Conservation (phyloP, 1,140 invertebrate species). For the Stegodyphus mimosarum region DNA sequence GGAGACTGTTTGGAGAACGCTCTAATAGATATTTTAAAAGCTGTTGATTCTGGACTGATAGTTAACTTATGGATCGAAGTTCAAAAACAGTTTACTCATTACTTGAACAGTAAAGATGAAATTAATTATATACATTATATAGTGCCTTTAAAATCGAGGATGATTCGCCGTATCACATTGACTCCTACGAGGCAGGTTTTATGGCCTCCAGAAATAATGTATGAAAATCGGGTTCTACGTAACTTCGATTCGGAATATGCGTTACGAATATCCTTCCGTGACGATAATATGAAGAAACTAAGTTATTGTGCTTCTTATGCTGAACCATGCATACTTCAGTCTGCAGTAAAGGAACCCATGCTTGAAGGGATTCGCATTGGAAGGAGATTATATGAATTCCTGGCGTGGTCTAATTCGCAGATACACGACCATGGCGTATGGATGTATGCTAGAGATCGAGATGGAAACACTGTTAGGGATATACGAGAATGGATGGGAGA, state of each 20-base stretch:
- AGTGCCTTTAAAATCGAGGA: slow-evolving; percentile 29
- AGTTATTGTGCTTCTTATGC: background rate
- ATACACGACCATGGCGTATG: slow-evolving; percentile 43
- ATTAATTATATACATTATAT: slow-evolving; percentile 60
- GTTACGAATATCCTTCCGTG: slow-evolving; percentile 47
- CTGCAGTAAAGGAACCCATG: background rate
- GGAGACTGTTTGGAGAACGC: background rate
- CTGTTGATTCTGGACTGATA: background rate
- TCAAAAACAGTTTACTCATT: background rate
- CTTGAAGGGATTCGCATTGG: background rate
- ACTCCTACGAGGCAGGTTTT: slow-evolving; percentile 49
- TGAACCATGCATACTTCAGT: background rate
- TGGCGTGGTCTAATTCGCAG: slow-evolving; percentile 50
- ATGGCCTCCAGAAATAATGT: slow-evolving; percentile 33
- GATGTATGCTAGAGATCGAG: slow-evolving; percentile 30
- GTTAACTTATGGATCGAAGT: background rate
- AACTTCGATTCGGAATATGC: slow-evolving; percentile 57
- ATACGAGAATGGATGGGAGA: slow-evolving; percentile 65
- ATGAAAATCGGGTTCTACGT: slow-evolving; percentile 59
- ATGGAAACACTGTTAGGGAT: slow-evolving; percentile 35
- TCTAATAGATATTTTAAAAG: background rate
- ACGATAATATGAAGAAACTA: slow-evolving; percentile 41
- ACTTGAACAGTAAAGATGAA: background rate
- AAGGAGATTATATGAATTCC: slow-evolving; percentile 17
- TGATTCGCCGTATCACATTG: slow-evolving; percentile 22